A percentile compares a stretch with the other conserved stretches of the same genome.
These are phyloP conservation scores for Drosophila neutralis DNA, from an alignment of 2,888 invertebrate genomes.

Conservation along the genomic window DNA sequence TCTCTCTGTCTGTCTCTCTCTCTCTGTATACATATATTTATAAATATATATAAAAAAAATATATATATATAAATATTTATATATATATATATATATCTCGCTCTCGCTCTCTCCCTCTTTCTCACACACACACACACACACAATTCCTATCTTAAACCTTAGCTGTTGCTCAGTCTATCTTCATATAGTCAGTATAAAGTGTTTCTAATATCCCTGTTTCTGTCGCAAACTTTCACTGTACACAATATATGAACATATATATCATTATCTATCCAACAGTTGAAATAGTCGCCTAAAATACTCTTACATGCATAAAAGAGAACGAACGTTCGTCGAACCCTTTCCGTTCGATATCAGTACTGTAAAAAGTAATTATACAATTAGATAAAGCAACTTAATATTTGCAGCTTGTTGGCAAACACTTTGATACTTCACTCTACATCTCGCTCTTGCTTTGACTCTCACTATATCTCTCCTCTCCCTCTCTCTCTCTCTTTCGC, in stretches of 20 bases:
- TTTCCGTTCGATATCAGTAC: slow-evolving; percentile 30
- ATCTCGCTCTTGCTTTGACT: slow-evolving; percentile 9
- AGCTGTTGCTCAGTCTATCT: slow-evolving; percentile 11
- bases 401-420: slow-evolving; percentile 30
- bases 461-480: slow-evolving; percentile 13
- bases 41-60: too few relatives aligned
- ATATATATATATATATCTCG: background rate
- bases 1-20: background rate
- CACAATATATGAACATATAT: slow-evolving; percentile 23
- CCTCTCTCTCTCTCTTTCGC: background rate
- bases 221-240: slow-evolving; percentile 18
- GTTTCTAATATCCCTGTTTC: slow-evolving; percentile 3
- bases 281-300: slow-evolving; percentile 35
- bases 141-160: background rate
- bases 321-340: slow-evolving; percentile 30
- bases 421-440: slow-evolving; percentile 12
- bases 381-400: slow-evolving; percentile 34
- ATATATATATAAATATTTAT: too few relatives aligned
- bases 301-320: slow-evolving; percentile 42
- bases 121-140: background rate
- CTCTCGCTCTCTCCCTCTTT: slow-evolving; percentile 5
- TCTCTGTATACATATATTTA: too few relatives aligned
- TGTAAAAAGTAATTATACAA: slow-evolving; percentile 54
- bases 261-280: slow-evolving; percentile 28
- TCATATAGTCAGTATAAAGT: slow-evolving; percentile 21